phyloP scores from a whole-genome alignment of 2,888 invertebrate genomes.

The Odontocerum albicorne region DNA sequence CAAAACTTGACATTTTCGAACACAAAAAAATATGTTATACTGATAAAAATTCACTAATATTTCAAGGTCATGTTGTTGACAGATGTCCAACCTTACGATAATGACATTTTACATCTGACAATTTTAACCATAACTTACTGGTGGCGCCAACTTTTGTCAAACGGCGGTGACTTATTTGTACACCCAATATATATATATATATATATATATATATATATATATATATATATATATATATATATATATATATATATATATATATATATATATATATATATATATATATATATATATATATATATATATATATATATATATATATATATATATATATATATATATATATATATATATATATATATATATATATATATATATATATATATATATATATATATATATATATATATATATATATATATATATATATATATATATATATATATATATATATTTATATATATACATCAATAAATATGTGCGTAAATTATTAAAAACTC shows the following conservation, averaged over 20 bases:
- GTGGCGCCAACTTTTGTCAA: too few species aligned
- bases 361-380: constrained; percentile 7
- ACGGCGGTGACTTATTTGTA: too few species aligned
- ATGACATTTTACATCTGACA: too few species aligned
- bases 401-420: constrained; percentile 7
- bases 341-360: constrained; percentile 7
- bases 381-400: constrained; percentile 7
- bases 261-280: constrained; percentile 7
- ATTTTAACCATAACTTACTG: too few species aligned
- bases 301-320: constrained; percentile 7
- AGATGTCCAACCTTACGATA: too few species aligned
- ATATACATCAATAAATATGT: not conserved
- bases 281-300: constrained; percentile 7
- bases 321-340: constrained; percentile 7
- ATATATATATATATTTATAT: constrained; percentile 6
- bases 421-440: constrained; percentile 7
- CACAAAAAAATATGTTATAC: too few species aligned
- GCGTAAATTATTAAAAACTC: not conserved
- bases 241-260: constrained; percentile 7
- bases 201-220: not conserved
- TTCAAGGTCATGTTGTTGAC: too few species aligned
- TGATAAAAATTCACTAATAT: too few species aligned
- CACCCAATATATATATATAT: not conserved
- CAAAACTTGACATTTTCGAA: too few species aligned
- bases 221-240: constrained; percentile 2